Evolutionary conservation across 2,113 vertebrate genomes (phyloP), one percentile per base, ranked within the genome.

Genomic region (Gadus macrocephalus): DNA sequence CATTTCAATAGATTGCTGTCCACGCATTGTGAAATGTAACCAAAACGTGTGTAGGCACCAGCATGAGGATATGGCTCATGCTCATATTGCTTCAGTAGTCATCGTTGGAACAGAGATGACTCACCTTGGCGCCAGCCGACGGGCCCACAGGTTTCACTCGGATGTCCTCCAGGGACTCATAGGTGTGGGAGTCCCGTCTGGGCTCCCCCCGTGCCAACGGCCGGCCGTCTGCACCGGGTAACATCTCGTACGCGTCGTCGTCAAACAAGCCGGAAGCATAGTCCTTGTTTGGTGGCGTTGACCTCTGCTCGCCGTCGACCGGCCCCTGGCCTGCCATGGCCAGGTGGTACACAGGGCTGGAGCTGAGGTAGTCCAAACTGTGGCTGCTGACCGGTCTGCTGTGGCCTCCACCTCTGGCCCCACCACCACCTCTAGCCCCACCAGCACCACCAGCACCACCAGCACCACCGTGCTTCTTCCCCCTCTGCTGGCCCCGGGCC

Each of bases 131-230:
- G 5, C 69, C 77, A 66, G 67, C 71, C 75, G 62, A 20, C 3
- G 81, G 66, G 22, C 62, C 19, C 17, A 9, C 65, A 4, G 70
- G 75, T 81, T 85, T 91, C 25, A 78, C 66, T 78, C 77, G 89
- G n/a, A 86, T 53, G 58, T 88, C 85, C 67, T 86, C 81, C 79
- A 91, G 70, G 59, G 77, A 74, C 69, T 88, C 84, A 0, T 91
- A 88, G 0, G 77, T 83, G 76, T 83, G 85, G 69, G 64, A 74
- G 42, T 67, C 22, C 15, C 20, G 22, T 27, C 22, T 25, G 22
- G 19, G 59, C 1, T 61, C 19, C 22, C 7, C 60, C 20, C 20
- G 20, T 4, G 19, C 60, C 19, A 7, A 2, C 5, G 19, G 58
- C 1, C 11, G 15, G 7, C n/a, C 19, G 15, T 25, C n/a, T 19